phyloP scores from a whole-genome alignment of 2,113 vertebrate species.

The Heterocephalus glaber region DNA sequence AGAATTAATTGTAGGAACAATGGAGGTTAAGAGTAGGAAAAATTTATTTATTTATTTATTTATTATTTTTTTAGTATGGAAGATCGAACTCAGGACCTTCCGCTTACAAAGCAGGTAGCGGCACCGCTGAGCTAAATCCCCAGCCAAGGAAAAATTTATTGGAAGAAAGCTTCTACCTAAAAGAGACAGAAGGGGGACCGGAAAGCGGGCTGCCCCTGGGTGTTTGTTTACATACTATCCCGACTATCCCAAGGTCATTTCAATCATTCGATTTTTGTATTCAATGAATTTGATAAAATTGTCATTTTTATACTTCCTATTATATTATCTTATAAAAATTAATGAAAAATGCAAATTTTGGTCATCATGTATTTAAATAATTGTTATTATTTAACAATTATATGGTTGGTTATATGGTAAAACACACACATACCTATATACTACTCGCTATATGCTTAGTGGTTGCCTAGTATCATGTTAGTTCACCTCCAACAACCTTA shows the following conservation, averaged over 20 bases:
- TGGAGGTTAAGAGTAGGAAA: too few species aligned
- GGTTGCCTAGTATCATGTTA: neutral
- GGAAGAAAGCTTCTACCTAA: too few species aligned
- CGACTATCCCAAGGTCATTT: neutral
- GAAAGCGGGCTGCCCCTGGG: too few species aligned
- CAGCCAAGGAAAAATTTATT: too few species aligned
- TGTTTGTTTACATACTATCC: neutral
- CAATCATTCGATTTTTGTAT: neutral
- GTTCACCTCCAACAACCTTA: neutral
- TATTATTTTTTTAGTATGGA: too few species aligned
- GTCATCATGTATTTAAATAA: neutral
- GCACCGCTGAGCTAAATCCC: too few species aligned
- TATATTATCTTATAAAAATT: neutral
- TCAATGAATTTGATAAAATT: neutral
- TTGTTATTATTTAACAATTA: neutral
- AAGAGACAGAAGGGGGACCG: too few species aligned
- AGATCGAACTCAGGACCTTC: too few species aligned
- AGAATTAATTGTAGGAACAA: too few species aligned
- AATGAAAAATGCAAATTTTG: neutral
- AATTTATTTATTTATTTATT: too few species aligned
- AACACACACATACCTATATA: accelerated
- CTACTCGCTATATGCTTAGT: too few species aligned
- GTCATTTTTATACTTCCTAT: neutral
- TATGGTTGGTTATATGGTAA: neutral
- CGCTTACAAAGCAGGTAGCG: too few species aligned